A percentile compares a stretch with the other conserved stretches of the same genome.
Evolutionary conservation across 2,797 vertebrate species (phyloP).

Genomic region (Sternotherus odoratus): DNA sequence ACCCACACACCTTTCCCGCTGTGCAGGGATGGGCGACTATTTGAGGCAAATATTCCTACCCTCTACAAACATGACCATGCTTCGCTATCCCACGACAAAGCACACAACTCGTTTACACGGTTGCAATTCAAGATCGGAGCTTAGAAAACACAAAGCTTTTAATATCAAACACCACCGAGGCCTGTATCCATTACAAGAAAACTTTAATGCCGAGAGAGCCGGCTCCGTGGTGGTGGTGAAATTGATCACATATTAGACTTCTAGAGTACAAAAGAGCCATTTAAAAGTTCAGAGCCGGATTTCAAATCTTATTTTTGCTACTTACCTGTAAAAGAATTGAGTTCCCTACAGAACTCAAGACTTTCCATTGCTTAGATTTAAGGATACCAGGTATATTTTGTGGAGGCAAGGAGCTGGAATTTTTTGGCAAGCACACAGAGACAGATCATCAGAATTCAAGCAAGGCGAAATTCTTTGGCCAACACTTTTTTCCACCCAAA

Average conservation of each 20-base stretch:
- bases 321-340: not conserved
- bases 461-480: not conserved
- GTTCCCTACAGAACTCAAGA: not conserved
- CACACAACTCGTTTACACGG: not conserved
- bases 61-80: not conserved
- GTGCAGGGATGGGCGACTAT: not conserved
- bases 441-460: not conserved
- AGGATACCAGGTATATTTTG: not conserved
- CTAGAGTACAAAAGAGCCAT: constrained; percentile 60
- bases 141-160: not conserved
- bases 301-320: not conserved
- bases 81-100: not conserved
- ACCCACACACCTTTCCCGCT: not conserved
- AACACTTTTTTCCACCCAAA: not conserved
- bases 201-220: not conserved
- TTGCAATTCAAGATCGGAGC: not conserved
- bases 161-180: not conserved
- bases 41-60: not conserved
- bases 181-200: not conserved
- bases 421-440: not conserved
- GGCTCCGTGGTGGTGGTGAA: constrained; percentile 81
- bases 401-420: not conserved
- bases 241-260: constrained; percentile 82
- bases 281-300: constrained; percentile 65
- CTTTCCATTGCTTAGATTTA: not conserved